These are phyloP conservation scores for Smutsia gigantea DNA, from an alignment of 2,797 vertebrate species.

Conservation along the genomic window DNA sequence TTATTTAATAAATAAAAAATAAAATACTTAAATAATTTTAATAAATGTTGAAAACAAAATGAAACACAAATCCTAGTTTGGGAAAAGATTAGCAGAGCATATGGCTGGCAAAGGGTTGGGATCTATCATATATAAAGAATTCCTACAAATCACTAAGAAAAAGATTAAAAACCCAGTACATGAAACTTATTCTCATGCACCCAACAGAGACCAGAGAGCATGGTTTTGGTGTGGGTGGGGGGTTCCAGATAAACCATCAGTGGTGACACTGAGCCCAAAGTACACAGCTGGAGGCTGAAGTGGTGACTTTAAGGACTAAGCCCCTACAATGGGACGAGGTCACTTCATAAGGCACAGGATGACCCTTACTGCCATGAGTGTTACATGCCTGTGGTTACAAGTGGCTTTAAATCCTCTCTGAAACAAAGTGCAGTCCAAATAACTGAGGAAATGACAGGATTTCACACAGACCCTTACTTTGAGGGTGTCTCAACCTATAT, in stretches of 20 bases:
- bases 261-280: not conserved
- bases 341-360: not conserved
- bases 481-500: not conserved
- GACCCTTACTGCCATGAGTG: not conserved
- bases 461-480: not conserved
- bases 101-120: not conserved
- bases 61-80: not conserved
- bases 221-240: not conserved
- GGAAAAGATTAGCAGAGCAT: not conserved
- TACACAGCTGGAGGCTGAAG: fast-evolving
- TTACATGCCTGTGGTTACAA: not conserved
- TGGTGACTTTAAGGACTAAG: not conserved
- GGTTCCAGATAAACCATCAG: too few species aligned
- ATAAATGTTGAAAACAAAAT: not conserved
- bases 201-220: not conserved
- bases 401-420: not conserved
- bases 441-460: not conserved
- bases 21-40: not conserved
- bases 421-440: not conserved
- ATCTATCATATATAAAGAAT: not conserved
- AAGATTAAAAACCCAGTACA: not conserved
- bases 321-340: fast-evolving
- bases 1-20: not conserved
- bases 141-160: not conserved
- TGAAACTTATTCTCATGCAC: not conserved